phyloP scores from a whole-genome alignment of 2,797 vertebrate species.

The Ctenosaura bakeri region DNA sequence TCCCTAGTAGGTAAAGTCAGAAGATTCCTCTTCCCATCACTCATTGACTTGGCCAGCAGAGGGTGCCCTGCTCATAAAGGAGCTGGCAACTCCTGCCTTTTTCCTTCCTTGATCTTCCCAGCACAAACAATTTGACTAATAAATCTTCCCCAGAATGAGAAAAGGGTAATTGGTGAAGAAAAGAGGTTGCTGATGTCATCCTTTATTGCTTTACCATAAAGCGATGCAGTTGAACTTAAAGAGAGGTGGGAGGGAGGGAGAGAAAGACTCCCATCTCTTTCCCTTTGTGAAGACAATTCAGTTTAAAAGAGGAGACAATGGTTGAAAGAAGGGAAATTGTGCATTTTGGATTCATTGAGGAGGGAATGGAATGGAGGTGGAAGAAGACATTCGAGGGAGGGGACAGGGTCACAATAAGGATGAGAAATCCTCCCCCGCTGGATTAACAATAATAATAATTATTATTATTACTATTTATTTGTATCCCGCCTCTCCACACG shows the following conservation, averaged over 20 bases:
- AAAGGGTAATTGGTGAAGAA: constrained; percentile 69
- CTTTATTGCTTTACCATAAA: constrained; percentile 59
- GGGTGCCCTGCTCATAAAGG: constrained; percentile 49
- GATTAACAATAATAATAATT: too few relatives aligned
- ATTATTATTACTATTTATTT: too few relatives aligned
- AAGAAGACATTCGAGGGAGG: neutral
- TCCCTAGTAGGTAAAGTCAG: too few relatives aligned
- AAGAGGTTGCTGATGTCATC: constrained; percentile 64
- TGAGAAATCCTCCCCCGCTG: neutral
- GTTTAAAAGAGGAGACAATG: neutral
- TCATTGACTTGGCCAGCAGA: constrained; percentile 53
- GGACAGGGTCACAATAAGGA: neutral
- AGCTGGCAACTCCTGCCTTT: neutral
- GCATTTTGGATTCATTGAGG: neutral
- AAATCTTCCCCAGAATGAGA: constrained; percentile 58
- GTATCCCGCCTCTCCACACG: too few relatives aligned
- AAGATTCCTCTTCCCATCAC: neutral
- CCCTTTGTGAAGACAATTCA: neutral
- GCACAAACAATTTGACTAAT: constrained; percentile 43
- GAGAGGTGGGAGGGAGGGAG: neutral
- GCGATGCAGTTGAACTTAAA: constrained; percentile 46
- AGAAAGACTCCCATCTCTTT: constrained; percentile 17
- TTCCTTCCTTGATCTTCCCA: neutral
- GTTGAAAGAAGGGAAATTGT: too few relatives aligned
- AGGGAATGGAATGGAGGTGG: too few relatives aligned